These are phyloP conservation scores for Pica pica DNA, from an alignment of 2,113 vertebrate species.

Conservation along the genomic window DNA sequence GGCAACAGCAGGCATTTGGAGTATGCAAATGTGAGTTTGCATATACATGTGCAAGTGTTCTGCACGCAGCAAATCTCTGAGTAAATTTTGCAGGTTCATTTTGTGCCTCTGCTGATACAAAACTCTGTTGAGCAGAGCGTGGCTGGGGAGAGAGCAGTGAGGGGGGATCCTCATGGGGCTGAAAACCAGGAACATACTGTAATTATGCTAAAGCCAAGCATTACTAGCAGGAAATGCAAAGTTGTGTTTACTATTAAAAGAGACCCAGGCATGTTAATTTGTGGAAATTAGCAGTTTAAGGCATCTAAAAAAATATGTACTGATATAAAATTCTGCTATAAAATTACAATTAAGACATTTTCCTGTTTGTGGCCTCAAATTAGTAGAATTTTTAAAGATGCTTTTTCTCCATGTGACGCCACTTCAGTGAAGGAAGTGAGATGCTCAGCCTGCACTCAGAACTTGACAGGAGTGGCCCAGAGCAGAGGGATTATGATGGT, in stretches of 20 bases:
- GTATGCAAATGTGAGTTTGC: slow-evolving; percentile 8
- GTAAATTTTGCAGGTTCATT: neutral
- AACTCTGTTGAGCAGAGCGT: neutral
- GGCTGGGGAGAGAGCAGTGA: neutral
- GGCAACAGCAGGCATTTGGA: neutral
- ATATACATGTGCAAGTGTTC: neutral
- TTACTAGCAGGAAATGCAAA: neutral
- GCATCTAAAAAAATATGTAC: neutral
- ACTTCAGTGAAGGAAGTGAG: neutral
- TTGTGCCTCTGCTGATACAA: neutral
- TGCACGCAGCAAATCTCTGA: neutral
- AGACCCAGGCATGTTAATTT: neutral
- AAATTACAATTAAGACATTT: neutral
- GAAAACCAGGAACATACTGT: neutral
- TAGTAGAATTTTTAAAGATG: neutral
- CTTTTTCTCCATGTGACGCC: neutral
- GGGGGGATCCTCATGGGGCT: neutral
- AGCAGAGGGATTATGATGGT: neutral
- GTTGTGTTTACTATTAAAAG: slow-evolving; percentile 31
- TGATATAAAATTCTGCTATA: neutral
- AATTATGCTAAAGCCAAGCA: slow-evolving; percentile 11
- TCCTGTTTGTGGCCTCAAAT: slow-evolving; percentile 11
- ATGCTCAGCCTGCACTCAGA: neutral
- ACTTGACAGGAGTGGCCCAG: neutral
- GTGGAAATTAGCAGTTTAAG: slow-evolving; percentile 38